Conservation (phyloP, 2,113 vertebrate species). For the Tympanuchus pallidicinctus region DNA sequence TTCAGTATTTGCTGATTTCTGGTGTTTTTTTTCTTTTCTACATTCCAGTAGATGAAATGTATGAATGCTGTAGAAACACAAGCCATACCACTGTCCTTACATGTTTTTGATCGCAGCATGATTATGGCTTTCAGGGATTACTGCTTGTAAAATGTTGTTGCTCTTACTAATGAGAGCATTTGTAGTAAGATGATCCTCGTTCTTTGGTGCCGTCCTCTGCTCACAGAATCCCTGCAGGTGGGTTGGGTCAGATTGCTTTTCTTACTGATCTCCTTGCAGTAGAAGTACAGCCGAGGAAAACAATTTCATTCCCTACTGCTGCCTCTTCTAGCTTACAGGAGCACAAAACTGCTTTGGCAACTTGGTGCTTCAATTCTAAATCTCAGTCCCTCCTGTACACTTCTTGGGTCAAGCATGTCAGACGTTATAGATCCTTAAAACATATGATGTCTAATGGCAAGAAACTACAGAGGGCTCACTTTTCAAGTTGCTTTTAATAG, state of each 20-base stretch:
- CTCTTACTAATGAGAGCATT: not conserved
- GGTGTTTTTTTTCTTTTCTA: not conserved
- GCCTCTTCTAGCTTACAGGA: not conserved
- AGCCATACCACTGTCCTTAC: not conserved
- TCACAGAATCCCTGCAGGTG: conserved; percentile 5
- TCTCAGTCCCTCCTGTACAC: not conserved
- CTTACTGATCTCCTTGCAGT: not conserved
- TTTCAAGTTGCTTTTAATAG: not conserved
- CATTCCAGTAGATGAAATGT: not conserved
- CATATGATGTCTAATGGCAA: not conserved
- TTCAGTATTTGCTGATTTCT: too few species aligned
- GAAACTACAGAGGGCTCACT: not conserved
- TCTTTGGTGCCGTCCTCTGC: not conserved
- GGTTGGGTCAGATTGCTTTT: not conserved
- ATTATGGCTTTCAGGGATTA: conserved; percentile 24
- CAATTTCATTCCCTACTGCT: not conserved
- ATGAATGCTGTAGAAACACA: not conserved
- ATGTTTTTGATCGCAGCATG: not conserved
- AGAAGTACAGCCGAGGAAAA: not conserved
- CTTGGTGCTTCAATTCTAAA: not conserved
- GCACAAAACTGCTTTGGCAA: not conserved
- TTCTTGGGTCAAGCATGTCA: not conserved
- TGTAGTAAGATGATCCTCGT: not conserved
- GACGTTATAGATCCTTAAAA: not conserved
- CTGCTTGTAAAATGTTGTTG: conserved; percentile 11